These are phyloP conservation scores for Pachymerium ferrugineum DNA, from an alignment of 2,888 invertebrate species.

Conservation along the genomic window DNA sequence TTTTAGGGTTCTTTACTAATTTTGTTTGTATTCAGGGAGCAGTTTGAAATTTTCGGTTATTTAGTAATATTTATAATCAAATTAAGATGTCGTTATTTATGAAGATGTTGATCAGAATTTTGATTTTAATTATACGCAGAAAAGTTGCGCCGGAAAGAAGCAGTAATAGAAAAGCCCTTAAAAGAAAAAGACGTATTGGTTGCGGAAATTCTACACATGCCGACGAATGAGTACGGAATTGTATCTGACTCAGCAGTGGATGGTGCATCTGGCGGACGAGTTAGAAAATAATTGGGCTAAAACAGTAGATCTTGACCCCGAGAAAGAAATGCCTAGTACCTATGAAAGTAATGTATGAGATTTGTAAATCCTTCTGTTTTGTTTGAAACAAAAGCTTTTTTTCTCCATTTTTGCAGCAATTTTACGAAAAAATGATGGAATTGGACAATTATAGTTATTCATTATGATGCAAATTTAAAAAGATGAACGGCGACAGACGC, in stretches of 20 bases:
- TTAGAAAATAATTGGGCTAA: background rate
- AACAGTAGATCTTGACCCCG: background rate
- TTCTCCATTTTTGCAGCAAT: background rate
- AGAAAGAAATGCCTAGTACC: background rate
- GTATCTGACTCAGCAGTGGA: constrained; percentile 60
- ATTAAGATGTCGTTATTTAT: too few relatives aligned
- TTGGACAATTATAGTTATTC: background rate
- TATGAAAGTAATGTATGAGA: background rate
- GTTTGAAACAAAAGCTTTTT: background rate
- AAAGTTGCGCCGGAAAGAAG: constrained; percentile 66
- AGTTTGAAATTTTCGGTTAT: too few relatives aligned
- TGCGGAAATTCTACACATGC: constrained; percentile 69
- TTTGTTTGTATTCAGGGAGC: too few relatives aligned
- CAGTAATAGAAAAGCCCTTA: constrained; percentile 62
- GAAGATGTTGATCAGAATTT: background rate
- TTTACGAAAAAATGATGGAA: background rate
- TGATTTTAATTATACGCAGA: constrained; percentile 52
- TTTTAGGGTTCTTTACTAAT: too few relatives aligned
- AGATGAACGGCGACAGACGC: constrained; percentile 44
- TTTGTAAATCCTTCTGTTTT: background rate
- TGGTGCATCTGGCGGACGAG: constrained; percentile 46
- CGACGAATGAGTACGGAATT: constrained; percentile 62
- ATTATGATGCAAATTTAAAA: background rate
- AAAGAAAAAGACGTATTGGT: constrained; percentile 67
- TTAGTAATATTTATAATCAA: too few relatives aligned